A percentile compares a stretch with the other conserved stretches of the same genome.
phyloP scores from a whole-genome alignment of 2,113 vertebrate genomes.

The Danionella cerebrum region DNA sequence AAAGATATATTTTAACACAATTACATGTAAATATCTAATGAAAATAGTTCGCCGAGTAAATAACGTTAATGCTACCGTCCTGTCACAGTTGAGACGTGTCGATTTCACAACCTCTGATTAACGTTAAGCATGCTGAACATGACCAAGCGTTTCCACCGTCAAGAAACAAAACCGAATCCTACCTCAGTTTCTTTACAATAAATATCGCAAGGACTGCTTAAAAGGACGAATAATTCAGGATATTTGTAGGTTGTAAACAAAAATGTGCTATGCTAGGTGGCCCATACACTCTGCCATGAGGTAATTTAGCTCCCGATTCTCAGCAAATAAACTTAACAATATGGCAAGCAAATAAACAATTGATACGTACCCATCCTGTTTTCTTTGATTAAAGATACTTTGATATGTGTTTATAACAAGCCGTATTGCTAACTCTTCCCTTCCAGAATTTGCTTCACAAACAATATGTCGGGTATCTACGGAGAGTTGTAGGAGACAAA shows the following conservation, averaged over 20 bases:
- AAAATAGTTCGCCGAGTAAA: too few species aligned
- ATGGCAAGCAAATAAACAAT: background rate
- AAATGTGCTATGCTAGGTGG: conserved; percentile 6
- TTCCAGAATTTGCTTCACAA: conserved; percentile 61
- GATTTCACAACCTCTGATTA: background rate
- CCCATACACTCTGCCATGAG: conserved; percentile 3
- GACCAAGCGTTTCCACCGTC: background rate
- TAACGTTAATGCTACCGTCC: too few species aligned
- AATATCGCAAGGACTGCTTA: background rate
- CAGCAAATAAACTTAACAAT: background rate
- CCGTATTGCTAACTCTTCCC: conserved; percentile 41
- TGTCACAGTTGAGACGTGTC: too few species aligned
- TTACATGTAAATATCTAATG: too few species aligned
- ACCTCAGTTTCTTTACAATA: background rate
- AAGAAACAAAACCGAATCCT: background rate
- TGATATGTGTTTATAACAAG: conserved; percentile 23
- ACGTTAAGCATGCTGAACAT: background rate
- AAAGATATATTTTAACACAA: too few species aligned
- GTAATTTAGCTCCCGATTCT: background rate
- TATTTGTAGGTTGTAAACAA: background rate
- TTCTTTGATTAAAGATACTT: conserved; percentile 9
- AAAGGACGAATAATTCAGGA: background rate
- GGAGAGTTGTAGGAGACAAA: conserved; percentile 45
- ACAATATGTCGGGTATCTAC: conserved; percentile 66
- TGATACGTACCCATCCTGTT: conserved; percentile 61